Evolutionary conservation across 2,797 vertebrate species (phyloP).

Genomic region (Sardinella longiceps): DNA sequence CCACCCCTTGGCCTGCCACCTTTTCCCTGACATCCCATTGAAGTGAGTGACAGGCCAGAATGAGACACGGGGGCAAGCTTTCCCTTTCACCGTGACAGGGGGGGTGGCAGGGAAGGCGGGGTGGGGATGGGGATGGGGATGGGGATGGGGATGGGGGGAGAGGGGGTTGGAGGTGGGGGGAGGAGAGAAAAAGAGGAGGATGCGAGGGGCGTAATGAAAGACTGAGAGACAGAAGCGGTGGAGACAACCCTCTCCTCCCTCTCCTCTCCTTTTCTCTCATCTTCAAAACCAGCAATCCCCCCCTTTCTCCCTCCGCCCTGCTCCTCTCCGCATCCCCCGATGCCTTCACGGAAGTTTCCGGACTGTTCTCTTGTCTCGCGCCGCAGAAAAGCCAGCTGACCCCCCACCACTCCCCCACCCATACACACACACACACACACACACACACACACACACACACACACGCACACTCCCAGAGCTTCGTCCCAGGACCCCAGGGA

Average conservation of each 20-base stretch:
- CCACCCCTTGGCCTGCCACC: conserved; percentile 1
- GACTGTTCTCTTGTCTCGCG: conserved; percentile 58
- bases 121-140: conserved; percentile 11
- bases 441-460: too few relatives aligned
- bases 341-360: conserved; percentile 53
- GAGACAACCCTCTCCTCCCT: conserved; percentile 34
- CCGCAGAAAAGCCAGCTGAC: conserved; percentile 61
- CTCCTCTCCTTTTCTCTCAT: conserved; percentile 1
- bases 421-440: too few relatives aligned
- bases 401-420: conserved; percentile 41
- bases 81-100: not conserved
- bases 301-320: too few relatives aligned
- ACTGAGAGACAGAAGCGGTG: conserved; percentile 50
- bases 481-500: conserved; percentile 75
- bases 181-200: conserved; percentile 4
- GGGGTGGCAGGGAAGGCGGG: conserved; percentile 27
- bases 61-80: not conserved
- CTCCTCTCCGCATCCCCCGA: conserved; percentile 29
- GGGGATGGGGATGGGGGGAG: not conserved
- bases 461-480: conserved; percentile 33
- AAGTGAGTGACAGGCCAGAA: not conserved
- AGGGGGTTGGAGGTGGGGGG: conserved; percentile 1
- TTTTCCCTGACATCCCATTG: conserved; percentile 21
- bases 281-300: conserved; percentile 35
- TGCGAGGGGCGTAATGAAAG: conserved; percentile 44